Conservation (phyloP, 2,113 vertebrate genomes). For the Sciurus niger region DNA sequence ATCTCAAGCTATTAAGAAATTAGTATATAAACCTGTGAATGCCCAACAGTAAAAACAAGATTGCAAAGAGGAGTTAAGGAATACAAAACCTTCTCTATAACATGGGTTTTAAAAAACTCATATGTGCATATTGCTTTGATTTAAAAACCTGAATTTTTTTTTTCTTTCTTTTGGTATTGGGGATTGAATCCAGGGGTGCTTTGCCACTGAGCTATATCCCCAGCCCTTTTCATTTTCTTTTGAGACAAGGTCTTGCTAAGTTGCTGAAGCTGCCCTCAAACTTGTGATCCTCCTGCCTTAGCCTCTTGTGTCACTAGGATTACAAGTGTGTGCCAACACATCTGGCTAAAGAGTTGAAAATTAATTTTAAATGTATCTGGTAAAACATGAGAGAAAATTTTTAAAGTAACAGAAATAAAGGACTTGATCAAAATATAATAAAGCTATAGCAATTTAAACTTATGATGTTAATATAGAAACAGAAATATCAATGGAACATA, state of each 20-base stretch:
- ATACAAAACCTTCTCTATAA: background rate
- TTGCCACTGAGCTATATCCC: too few relatives aligned
- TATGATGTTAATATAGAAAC: background rate
- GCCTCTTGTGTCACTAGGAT: too few relatives aligned
- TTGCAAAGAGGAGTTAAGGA: background rate
- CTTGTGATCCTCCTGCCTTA: too few relatives aligned
- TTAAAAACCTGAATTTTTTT: background rate
- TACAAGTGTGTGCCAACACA: too few relatives aligned
- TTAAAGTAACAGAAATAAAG: background rate
- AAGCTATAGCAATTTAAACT: background rate
- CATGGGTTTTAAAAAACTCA: background rate
- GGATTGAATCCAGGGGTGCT: too few relatives aligned
- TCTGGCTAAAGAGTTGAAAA: background rate
- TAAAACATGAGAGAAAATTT: background rate
- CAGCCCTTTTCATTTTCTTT: too few relatives aligned
- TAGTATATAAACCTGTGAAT: background rate
- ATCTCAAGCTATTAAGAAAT: slow-evolving; percentile 1
- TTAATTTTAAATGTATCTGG: background rate
- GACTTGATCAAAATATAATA: slow-evolving; percentile 11
- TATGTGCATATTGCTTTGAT: background rate
- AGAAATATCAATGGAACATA: background rate
- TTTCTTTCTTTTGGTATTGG: too few relatives aligned
- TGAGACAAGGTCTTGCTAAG: too few relatives aligned
- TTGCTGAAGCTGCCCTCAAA: too few relatives aligned
- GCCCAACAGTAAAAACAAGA: background rate